phyloP scores from a whole-genome alignment of 2,113 vertebrate genomes.

The Lucifuga dentata region DNA sequence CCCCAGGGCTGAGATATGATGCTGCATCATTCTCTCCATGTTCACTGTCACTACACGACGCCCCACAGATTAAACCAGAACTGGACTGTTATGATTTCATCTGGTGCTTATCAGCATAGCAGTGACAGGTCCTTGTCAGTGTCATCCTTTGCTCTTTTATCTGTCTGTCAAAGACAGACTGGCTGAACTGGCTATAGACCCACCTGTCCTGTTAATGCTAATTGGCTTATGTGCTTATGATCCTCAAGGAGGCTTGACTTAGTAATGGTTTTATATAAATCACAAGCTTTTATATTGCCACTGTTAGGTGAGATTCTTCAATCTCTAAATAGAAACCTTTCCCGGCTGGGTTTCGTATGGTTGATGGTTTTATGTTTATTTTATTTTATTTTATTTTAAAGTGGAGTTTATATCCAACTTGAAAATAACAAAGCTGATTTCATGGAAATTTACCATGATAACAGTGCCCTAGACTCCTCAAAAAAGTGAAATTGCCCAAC shows the following conservation, averaged over 20 bases:
- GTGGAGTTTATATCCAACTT: no score
- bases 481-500: no score
- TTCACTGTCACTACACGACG: constrained; percentile 34
- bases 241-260: background rate
- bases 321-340: background rate
- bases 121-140: constrained; percentile 30
- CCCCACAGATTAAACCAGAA: constrained; percentile 54
- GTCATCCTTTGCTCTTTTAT: constrained; percentile 45
- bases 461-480: no score
- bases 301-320: background rate
- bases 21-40: constrained; percentile 33
- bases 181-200: background rate
- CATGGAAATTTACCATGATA: no score
- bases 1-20: constrained; percentile 19
- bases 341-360: no score
- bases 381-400: no score
- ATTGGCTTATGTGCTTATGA: background rate
- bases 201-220: constrained; percentile 16
- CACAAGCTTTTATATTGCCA: constrained; percentile 12
- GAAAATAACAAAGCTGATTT: no score
- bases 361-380: no score
- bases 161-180: constrained; percentile 30
- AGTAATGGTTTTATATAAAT: constrained; percentile 1
- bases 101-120: constrained; percentile 5
- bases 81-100: constrained; percentile 27